Evolutionary conservation across 2,888 invertebrate species (phyloP), one percentile per base, ranked within the genome.

Genomic region (Ecliptopera silaceata): DNA sequence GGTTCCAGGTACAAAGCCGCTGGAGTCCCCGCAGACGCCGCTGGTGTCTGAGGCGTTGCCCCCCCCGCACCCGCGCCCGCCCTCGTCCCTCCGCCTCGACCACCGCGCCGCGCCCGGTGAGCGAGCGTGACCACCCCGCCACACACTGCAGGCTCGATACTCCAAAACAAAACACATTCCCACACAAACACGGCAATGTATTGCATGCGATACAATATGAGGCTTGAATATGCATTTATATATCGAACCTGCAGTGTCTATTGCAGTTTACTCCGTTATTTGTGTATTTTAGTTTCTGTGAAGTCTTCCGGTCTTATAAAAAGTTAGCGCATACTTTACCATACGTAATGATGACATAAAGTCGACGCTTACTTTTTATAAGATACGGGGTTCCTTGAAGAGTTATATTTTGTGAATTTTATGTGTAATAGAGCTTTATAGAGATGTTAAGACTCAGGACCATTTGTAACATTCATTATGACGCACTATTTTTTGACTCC

Each of bases 11-110:
- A 96, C 95, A 72, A 95, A 96, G 74, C 97, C 97, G 2, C 88
- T 96, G 77, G 97, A 97, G 71, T 96, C 96, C 44, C 97, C 97
- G 13, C 95, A 96, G 84, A 96, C 96, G 59, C 96, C 97, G 34
- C 91, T 94, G 70, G 93, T 93, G 63, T 87, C 88, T 43, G 91
- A 89, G 66, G 82, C 87, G 59, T 77, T 90, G 29, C 88, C 87
- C 6, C 86, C 89, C 31, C 85, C 88, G 50, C 89, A 89, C 74
- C 91, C 90, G 50, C 84, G 88, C 18, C 91, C 91, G 62, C 91
- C 92, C 3, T 90, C 89, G 3, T 91, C 91, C 36, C 88, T 92
- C 53, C 87, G 91, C 56, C 89, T 93, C 70, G 93, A 93, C 69
- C 88, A 87, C 72, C 91, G 92, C 72, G 92, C 86, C 79, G 92